phyloP scores from a whole-genome alignment of 1,140 invertebrate genomes.

The Tetramorium parvispinum region DNA sequence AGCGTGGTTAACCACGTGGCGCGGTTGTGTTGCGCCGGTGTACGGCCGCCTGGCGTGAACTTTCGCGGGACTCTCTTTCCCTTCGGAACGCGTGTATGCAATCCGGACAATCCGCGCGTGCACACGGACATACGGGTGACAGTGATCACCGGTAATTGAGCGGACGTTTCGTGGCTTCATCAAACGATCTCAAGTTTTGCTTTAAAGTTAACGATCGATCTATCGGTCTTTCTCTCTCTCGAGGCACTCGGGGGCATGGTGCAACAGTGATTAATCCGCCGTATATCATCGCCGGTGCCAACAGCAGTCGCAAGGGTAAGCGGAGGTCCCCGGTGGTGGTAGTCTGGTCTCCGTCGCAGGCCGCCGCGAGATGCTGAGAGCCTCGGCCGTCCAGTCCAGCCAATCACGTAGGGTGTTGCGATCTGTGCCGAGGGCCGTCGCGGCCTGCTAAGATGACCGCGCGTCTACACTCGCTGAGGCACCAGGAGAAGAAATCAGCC shows the following conservation, averaged over 20 bases:
- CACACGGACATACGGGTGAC: background rate
- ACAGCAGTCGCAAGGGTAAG: background rate
- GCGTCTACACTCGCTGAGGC: constrained; percentile 84
- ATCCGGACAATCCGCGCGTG: background rate
- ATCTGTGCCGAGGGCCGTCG: constrained; percentile 75
- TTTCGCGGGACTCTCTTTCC: constrained; percentile 36
- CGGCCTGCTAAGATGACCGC: constrained; percentile 85
- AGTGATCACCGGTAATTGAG: background rate
- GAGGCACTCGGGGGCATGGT: constrained; percentile 36
- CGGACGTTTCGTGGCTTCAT: background rate
- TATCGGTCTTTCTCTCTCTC: background rate
- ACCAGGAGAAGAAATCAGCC: constrained; percentile 83
- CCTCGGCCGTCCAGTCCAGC: constrained; percentile 73
- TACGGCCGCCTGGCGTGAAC: background rate
- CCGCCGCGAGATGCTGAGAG: constrained; percentile 82
- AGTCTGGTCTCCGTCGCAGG: constrained; percentile 57
- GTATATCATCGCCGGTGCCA: constrained; percentile 43
- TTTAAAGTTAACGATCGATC: constrained; percentile 7
- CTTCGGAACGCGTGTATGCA: background rate
- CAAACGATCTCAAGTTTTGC: background rate
- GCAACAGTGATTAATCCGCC: constrained; percentile 24
- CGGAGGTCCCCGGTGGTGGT: constrained; percentile 21
- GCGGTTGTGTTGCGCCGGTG: constrained; percentile 25
- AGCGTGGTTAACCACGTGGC: constrained; percentile 73
- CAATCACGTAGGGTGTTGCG: constrained; percentile 75